Evolutionary conservation across 1,140 invertebrate species (phyloP).

Genomic region (Zophobas morio): DNA sequence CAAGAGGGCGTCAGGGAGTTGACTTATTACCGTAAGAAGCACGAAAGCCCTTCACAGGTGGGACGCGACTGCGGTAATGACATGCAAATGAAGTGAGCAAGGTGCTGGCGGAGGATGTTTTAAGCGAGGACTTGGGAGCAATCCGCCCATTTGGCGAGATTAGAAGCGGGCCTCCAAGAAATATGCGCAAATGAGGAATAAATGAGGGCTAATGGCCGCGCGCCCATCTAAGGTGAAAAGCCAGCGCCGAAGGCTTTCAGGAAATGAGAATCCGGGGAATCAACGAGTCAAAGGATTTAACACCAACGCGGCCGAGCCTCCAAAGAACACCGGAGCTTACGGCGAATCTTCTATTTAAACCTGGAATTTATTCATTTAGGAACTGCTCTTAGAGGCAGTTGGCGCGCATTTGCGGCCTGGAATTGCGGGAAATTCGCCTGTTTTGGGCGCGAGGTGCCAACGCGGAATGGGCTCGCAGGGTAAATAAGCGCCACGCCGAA

Average conservation of each 20-base stretch:
- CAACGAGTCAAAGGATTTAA: slow-evolving; percentile 28
- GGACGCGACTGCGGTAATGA: slow-evolving; percentile 32
- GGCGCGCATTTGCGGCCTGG: not conserved
- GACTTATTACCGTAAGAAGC: slow-evolving; percentile 55
- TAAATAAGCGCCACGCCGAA: too few species aligned
- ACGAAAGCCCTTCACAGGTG: slow-evolving; percentile 26
- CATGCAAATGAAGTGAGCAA: slow-evolving; percentile 36
- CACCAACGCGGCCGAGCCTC: not conserved
- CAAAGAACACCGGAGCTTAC: slow-evolving; percentile 1
- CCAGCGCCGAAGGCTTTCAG: slow-evolving; percentile 12
- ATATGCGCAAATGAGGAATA: slow-evolving; percentile 30
- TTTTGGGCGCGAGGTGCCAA: not conserved
- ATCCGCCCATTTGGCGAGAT: slow-evolving; percentile 25
- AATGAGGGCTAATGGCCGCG: slow-evolving; percentile 19
- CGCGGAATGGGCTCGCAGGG: too few species aligned
- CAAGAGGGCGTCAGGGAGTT: slow-evolving; percentile 51
- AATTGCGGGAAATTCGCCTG: not conserved
- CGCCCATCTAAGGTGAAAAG: slow-evolving; percentile 21
- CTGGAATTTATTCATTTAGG: slow-evolving; percentile 14
- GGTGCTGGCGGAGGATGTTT: slow-evolving; percentile 4
- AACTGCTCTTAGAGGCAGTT: not conserved
- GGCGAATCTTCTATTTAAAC: slow-evolving; percentile 4
- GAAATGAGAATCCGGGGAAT: slow-evolving; percentile 30
- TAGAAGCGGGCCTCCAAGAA: slow-evolving; percentile 18
- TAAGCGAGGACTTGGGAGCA: slow-evolving; percentile 17